Conservation (phyloP, 2,797 vertebrate genomes). For the Masticophis lateralis region DNA sequence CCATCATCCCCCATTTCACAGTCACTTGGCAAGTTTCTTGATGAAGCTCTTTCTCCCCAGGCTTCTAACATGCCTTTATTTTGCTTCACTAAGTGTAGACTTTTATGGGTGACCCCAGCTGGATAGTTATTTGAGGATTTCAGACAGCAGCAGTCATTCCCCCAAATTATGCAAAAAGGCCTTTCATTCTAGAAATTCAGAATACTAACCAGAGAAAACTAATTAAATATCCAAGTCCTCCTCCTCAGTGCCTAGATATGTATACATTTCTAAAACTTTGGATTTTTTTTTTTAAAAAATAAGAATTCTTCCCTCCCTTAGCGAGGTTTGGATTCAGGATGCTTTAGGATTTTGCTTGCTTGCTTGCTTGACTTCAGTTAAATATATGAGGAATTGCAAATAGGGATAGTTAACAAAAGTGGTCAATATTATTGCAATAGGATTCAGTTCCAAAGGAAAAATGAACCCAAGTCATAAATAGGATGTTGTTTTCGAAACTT, state of each 20-base stretch:
- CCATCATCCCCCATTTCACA: neutral
- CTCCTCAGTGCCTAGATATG: neutral
- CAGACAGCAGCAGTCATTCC: neutral
- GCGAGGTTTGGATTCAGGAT: neutral
- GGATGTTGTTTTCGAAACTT: neutral
- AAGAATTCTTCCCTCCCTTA: neutral
- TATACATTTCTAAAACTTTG: neutral
- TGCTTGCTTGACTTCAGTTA: neutral
- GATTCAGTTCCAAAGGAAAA: neutral
- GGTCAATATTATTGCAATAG: too few relatives aligned
- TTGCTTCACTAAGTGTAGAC: neutral
- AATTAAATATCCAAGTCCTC: neutral
- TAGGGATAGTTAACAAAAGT: neutral
- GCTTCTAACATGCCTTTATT: fast-evolving
- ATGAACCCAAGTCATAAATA: neutral
- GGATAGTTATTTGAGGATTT: neutral
- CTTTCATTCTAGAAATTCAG: neutral
- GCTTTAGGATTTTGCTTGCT: neutral
- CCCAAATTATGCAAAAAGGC: neutral
- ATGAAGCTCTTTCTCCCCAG: too few relatives aligned
- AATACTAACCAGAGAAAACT: neutral
- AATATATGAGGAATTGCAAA: neutral
- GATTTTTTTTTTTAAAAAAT: neutral
- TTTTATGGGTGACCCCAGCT: neutral
- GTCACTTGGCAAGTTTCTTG: too few relatives aligned